Evolutionary conservation across 2,113 vertebrate species (phyloP), one percentile per base, ranked within the genome.

Genomic region (Indri indri): DNA sequence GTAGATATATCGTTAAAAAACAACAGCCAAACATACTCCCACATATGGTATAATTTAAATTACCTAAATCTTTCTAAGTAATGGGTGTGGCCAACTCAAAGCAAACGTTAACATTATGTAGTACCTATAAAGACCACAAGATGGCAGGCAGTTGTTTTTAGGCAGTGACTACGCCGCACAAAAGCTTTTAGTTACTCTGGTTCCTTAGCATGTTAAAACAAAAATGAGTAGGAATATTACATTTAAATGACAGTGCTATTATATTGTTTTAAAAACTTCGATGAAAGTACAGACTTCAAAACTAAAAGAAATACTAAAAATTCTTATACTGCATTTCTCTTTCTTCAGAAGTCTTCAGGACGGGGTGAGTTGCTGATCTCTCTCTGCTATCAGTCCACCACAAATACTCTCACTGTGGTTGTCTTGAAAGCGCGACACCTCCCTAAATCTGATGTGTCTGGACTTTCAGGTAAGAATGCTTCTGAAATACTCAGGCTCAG

Each of bases 351-450:
- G 98, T 99, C 99, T 30, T 99, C 99, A 23, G 99, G 99, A 23
- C 99, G 99, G 63, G 99, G 99, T 61, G 99, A 99, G 98, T 96
- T 99, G 74, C 98, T 99, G 98, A 99, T 99, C 45, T 99, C 99
- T 86, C 99, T 99, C 88, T 99, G 99, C 97, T 99, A 99, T 98
- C 99, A 99, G 97, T 99, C 99, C 73, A 99, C 99, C 92, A 99
- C 99, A 95, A 99, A 99, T 95, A 99, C 99, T 5, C 99, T 99
- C 95, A 99, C 99, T 17, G 99, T 99, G 91, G 99, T 99, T 94
- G 99, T 99, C 85, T 99, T 99, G 96, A 99, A 99, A 99, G 99
- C 99, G 42, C 99, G 99, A 34, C 99, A 99, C 96, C 98, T 99
- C 94, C 99, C 99, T 77, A 99, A 99, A 98, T 98, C 99, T 68